Evolutionary conservation across 2,888 invertebrate genomes (phyloP), one percentile per base, ranked within the genome.

Genomic region (Alcis repandata): DNA sequence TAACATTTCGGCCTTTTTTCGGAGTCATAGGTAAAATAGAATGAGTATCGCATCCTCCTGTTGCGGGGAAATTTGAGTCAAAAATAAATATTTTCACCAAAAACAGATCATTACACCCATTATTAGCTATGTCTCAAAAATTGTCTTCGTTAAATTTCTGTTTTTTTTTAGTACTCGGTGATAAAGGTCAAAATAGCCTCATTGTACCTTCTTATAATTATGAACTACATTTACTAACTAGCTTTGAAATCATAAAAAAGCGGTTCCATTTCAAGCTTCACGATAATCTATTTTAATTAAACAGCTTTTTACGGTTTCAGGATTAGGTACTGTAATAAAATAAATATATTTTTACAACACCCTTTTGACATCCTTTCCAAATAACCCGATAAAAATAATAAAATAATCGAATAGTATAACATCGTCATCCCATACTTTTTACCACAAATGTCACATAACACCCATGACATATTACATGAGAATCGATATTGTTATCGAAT

Each of bases 401-500:
- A 17, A 19, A 19, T 27, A 27, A 27, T 4, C 27, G 6, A 51
- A 19, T 9, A 15, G 2, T 13, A 32, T 49, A 11, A 49, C 10
- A 10, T 49, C 48, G n/a, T 10, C 0, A 49, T 49, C 15, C 2
- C 15, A 49, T 10, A 36, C 33, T 51, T 51, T 36, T 51, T 36
- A 19, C 19, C 6, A 8, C 8, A 33, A 7, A 51, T 40, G 22
- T 46, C 19, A 53, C 61, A 51, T 56, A 62, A 63, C 17, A 49
- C 8, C 9, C 22, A 54, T 54, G 53, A 61, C 22, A 53, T 65
- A 56, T 56, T 27, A 19, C 56, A 45, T 51, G 45, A 52, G 56
- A 32, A 66, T 60, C 57, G 46, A 61, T 60, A 43, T 38, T 53
- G 10, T 40, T 19, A 64, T 59, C 41, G 51, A 56, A 60, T 11